Base-by-base conservation (phyloP, 2,797 vertebrate genomes). In the Lithobates sylvaticus region DNA sequence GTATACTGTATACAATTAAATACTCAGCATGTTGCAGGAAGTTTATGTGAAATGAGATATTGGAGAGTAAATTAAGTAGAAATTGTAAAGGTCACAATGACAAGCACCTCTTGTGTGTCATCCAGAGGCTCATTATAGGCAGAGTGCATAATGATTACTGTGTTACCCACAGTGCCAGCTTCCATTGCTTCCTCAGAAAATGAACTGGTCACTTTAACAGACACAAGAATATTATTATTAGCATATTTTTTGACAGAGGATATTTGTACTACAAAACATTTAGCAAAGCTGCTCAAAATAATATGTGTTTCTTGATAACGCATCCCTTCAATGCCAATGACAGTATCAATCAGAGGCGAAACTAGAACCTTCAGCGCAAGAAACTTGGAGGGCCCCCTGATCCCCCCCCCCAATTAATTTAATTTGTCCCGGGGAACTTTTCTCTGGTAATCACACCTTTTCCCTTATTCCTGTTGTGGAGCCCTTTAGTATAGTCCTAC, bases 81-180 rank as follows among this genome's bases (percentile, higher is more conserved):
- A 81, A 81, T 71, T 81, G 44, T 81, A 81, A 81, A 81, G 78
- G 78, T 81, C 29, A 18, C 67, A n/a, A 29, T 54, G 67, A 81
- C 67, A 71, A 81, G 67, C 44, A 71, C 67, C 78, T 54, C 68
- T 81, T 71, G 44, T 54, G 78, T 81, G 67, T 71, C 78, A 81
- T 70, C 44, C 44, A 58, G 21, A 34, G 34, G 78, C 44, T 81
- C 44, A 70, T 81, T 71, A 81, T 71, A 54, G 54, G 47, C 29
- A 32, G 78, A 71, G 78, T 70, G 71, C 12, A 54, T 70, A 58
- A 81, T 70, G 44, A 71, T 71, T 71, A 71, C 78, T 36, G 12
- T 80, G 44, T 81, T 67, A 71, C 44, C 42, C 44, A 71, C 78
- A 54, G 44, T 71, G 65, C n/a, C 32, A 69, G 39, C 64, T 39